Evolutionary conservation across 2,797 vertebrate genomes (phyloP), one percentile per base, ranked within the genome.

Genomic region (Vireo griseus): DNA sequence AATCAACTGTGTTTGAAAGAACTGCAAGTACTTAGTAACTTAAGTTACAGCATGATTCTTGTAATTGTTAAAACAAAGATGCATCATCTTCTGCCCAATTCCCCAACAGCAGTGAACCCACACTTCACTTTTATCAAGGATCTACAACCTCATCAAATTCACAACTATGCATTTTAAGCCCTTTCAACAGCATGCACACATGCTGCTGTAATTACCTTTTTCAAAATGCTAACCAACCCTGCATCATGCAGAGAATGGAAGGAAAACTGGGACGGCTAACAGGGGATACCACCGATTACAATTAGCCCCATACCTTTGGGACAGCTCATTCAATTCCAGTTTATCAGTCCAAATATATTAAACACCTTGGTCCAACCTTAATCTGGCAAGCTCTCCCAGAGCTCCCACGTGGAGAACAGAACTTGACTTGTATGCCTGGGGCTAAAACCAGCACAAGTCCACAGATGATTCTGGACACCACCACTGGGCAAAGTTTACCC

Each of bases 171-270:
- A 20, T 42, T 79, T 75, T 50, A 83, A 80, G 8, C 8, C 20
- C 44, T 31, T 35, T 28, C 2, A 62, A 81, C 12, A 52, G n/a
- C 8, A 42, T 7, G 14, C 6, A n/a, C 0, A 0, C 9, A 50
- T 5, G 4, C 35, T 62, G 11, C 18, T 72, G 21, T 39, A 29
- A 47, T 35, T 66, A 50, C 15, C 2, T 42, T 85, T 61, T 82
- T 14, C 13, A 17, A 73, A 76, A 50, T 29, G 39, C n/a, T 48
- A 59, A 54, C 25, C n/a, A 86, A 57, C 7, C 13, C 31, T 33
- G 10, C 21, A 50, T 68, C 85, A 45, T 63, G 15, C 44, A 59
- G 25, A 26, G 45, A 80, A 77, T 2, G 6, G 8, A 22, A 82
- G 62, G 8, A 54, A 71, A 80, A 57, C 1, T 29, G 14, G 8